Evolutionary conservation across 2,888 invertebrate genomes (phyloP), one percentile per base, ranked within the genome.

Genomic region (Tiliacea aurago): DNA sequence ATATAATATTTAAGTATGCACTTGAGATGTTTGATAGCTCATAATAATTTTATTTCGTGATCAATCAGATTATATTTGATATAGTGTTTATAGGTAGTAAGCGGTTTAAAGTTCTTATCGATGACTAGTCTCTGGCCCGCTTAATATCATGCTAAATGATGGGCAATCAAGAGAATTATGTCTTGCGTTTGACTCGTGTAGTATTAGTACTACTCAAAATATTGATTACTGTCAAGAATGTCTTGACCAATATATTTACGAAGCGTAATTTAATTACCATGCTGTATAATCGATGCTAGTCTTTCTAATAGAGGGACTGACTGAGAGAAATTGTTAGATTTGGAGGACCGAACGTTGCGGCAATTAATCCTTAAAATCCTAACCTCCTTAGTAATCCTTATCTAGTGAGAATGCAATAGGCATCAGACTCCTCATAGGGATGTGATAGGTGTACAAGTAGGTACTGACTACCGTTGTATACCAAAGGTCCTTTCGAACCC

Each of bases 21-120:
- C 70, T 84, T 83, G 58, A 66, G 74, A 70, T 64, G 67, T 85
- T 84, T 88, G 81, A 90, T 89, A 72, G 87, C 56, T 87, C 88
- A 70, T 90, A 87, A 87, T 79, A 81, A 72, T 88, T 89, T 90
- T 88, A 90, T 86, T 75, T 81, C 49, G 65, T 81, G 80, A 87
- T 91, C 90, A 87, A 90, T 91, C 89, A 76, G 61, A 84, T 80
- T 81, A 83, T 86, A 87, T 89, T 88, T 88, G 84, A 86, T 86
- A 84, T 82, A 79, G 81, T 89, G 88, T 91, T 91, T 89, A 89
- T 88, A 41, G 41, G 79, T 70, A 83, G 83, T 87, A 84, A 71
- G 45, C 80, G 78, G 85, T 84, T 84, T 75, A 81, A 72, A 66
- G 37, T 76, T 89, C 87, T 85, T 85, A 86, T 88, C 87, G 87